phyloP scores from a whole-genome alignment of 2,113 vertebrate species.

The Desmodus rotundus region DNA sequence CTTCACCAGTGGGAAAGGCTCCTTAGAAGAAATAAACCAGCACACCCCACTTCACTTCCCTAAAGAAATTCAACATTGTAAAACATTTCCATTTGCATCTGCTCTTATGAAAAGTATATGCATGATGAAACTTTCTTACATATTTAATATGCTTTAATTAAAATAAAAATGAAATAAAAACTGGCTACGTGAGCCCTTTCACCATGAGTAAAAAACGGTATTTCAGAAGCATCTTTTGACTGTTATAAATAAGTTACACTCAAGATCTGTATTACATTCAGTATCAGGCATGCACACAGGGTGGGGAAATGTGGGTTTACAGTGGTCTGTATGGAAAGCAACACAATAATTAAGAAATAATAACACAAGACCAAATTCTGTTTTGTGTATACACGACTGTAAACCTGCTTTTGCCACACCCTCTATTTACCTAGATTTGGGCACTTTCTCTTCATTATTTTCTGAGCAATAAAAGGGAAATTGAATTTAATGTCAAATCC shows the following conservation, averaged over 20 bases:
- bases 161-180: slow-evolving; percentile 26
- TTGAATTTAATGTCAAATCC: neutral
- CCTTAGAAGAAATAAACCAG: neutral
- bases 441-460: neutral
- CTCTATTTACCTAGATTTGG: neutral
- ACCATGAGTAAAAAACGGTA: neutral
- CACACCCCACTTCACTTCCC: neutral
- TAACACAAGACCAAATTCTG: neutral
- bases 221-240: neutral
- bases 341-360: neutral
- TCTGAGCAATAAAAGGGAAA: neutral
- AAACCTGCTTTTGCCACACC: neutral
- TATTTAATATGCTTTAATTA: neutral
- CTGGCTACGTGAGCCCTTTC: neutral
- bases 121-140: neutral
- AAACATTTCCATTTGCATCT: neutral
- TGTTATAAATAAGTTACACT: neutral
- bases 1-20: neutral
- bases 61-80: neutral
- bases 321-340: neutral
- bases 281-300: neutral
- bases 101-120: neutral
- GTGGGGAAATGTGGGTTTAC: neutral
- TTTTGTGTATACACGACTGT: neutral
- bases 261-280: neutral